Evolutionary conservation across 2,888 invertebrate species (phyloP), one percentile per base, ranked within the genome.

Genomic region (Auanema freiburgensis): DNA sequence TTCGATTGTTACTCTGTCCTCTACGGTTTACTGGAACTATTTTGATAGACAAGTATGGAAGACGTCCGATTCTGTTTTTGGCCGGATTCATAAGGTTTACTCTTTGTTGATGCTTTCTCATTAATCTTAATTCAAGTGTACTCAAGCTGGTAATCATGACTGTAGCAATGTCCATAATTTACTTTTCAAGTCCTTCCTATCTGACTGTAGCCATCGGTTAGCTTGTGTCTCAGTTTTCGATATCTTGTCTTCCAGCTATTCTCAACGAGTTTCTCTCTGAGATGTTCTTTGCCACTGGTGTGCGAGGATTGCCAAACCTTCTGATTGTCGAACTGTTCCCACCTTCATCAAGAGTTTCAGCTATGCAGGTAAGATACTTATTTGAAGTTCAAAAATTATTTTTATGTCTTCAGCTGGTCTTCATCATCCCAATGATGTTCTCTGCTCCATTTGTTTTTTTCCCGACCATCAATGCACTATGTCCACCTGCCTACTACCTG

Each of bases 281-380:
- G n/a, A 43, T 60, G 4, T 43, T 52, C 1, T 18, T 51, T 0
- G 67, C 67, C 12, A 69, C 67, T 5, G 72, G 72, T n/a, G 46
- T 67, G 0, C 14, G 24, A 1, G 65, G 66, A 14, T 41, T 72
- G 2, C 56, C 60, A 1, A 44, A 59, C 1, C 60, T 72, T 0
- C 57, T 72, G 40, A 62, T 66, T n/a, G 41, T 60, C 0, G 72
- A 72, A 59, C 57, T 72, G 2, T 65, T 72, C 23, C 72, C 72
- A 16, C 69, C 69, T 14, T 56, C 72, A 10, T 69, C 72, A 40
- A 55, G 69, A 63, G 67, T 67, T 18, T 40, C 69, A 1, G 67
- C 66, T 50, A 65, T 66, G 52, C 72, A 72, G 59, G 69, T 72
- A 49, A 25, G 56, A n/a, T n/a, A n/a, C n/a, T n/a, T n/a, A n/a